A percentile compares a stretch with the other conserved stretches of the same genome.
Evolutionary conservation across 2,888 invertebrate species (phyloP).

Genomic region (Galeopsomyia nigrocyanea): DNA sequence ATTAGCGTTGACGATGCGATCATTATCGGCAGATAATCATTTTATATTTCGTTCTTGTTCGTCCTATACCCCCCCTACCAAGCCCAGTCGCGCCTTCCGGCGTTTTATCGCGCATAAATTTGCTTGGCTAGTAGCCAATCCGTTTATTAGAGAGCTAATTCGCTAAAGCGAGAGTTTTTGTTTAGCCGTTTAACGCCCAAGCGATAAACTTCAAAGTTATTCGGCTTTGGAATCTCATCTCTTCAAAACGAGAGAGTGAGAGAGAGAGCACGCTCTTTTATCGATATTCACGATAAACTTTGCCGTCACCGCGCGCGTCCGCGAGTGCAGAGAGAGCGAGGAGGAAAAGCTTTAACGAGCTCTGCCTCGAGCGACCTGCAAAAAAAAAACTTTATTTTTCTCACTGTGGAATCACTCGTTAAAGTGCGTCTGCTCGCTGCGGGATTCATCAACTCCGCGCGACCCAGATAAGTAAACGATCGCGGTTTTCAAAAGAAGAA

Average conservation of each 20-base stretch:
- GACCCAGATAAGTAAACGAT: no score
- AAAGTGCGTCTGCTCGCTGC: neutral
- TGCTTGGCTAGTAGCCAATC: no score
- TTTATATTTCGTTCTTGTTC: slow-evolving; percentile 23
- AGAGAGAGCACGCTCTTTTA: slow-evolving; percentile 5
- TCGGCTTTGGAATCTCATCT: neutral
- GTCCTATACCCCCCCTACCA: neutral
- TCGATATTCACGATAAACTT: slow-evolving; percentile 43
- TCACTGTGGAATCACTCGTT: slow-evolving; percentile 31
- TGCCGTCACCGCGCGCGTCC: neutral
- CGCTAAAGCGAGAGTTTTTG: no score
- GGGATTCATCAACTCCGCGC: neutral
- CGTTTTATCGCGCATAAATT: no score
- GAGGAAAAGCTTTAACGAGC: slow-evolving; percentile 50
- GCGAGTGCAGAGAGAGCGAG: no score
- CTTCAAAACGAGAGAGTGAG: no score
- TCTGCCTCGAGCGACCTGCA: slow-evolving; percentile 50
- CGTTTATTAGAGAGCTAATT: no score
- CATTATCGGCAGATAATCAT: slow-evolving; percentile 29
- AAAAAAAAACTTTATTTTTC: slow-evolving; percentile 44
- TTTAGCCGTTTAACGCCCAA: no score
- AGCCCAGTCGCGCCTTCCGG: no score
- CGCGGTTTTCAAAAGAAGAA: no score
- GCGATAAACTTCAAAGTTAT: no score
- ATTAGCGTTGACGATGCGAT: slow-evolving; percentile 31